Evolutionary conservation across 2,888 invertebrate genomes (phyloP), one percentile per base, ranked within the genome.

Genomic region (Eupeodes latifasciatus): DNA sequence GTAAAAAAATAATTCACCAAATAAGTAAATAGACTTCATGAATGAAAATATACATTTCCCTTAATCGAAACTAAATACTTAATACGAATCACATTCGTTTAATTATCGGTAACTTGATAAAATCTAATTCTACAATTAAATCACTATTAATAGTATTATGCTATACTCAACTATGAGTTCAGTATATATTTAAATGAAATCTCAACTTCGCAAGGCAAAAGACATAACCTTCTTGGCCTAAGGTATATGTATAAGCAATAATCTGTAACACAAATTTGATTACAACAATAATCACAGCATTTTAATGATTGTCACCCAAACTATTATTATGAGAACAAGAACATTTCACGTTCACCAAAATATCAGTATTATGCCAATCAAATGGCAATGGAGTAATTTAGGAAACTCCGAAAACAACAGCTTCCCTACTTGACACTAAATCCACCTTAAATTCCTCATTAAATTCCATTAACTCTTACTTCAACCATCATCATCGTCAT

Each of bases 281-380:
- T 79, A 86, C 47, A 71, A 47, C 51, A 82, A 71, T 86, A 72
- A 86, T 75, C 51, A 36, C n/a, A 14, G 49, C 57, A 76, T 76
- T 76, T 66, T 44, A 62, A 27, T 59, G 66, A 57, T 61, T 86
- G 78, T 82, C 78, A 79, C 34, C 57, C 81, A 64, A 69, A 51
- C 19, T 19, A 19, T 19, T 19, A 19, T 19, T 19, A 19, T 9
- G 14, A 34, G 34, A 7, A 59, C 11, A 16, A 16, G 69, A 78
- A 27, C 27, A 27, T 27, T 3, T 27, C 27, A 27, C 27, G 27
- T 27, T 62, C 51, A 80, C 16, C 49, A 64, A 19, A 44, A 40
- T 71, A 81, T 81, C 76, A 72, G 49, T 27, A 27, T 81, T 11
- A 71, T 76, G 75, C 51, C 64, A 85, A 81, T 75, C 85, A 74